Conservation (phyloP, 2,888 invertebrate species). For the Lasiommata megera region DNA sequence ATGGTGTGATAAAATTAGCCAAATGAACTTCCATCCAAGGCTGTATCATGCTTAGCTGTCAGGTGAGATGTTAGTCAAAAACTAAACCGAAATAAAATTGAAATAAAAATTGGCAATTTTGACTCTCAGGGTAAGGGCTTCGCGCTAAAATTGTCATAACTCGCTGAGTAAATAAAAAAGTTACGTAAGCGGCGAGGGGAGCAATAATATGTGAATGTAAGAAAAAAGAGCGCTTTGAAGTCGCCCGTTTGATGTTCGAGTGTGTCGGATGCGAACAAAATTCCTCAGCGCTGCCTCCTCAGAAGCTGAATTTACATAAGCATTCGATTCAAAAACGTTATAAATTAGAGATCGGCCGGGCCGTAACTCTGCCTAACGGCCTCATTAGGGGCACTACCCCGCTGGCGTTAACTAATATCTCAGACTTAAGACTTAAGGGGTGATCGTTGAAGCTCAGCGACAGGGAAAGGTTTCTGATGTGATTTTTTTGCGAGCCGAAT, state of each 20-base stretch:
- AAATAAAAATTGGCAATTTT: too few relatives aligned
- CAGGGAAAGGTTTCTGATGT: conserved; percentile 65
- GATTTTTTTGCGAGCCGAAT: conserved; percentile 68
- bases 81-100: too few relatives aligned
- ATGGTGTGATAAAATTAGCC: too few relatives aligned
- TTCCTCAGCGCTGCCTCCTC: conserved; percentile 43
- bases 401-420: conserved; percentile 64
- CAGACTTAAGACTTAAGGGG: conserved; percentile 58
- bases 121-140: neutral
- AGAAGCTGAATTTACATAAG: conserved; percentile 53
- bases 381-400: conserved; percentile 53
- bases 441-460: conserved; percentile 67
- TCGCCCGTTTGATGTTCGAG: conserved; percentile 62
- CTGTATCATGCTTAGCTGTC: too few relatives aligned
- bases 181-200: conserved; percentile 46
- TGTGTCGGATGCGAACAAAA: conserved; percentile 50
- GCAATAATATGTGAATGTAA: conserved; percentile 61
- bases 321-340: conserved; percentile 53
- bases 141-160: conserved; percentile 37
- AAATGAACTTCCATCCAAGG: too few relatives aligned
- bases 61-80: too few relatives aligned
- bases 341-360: conserved; percentile 50
- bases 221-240: conserved; percentile 57
- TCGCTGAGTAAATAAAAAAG: conserved; percentile 48
- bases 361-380: conserved; percentile 55